phyloP scores from a whole-genome alignment of 2,113 vertebrate species.

The Cephalopholis sonnerati region DNA sequence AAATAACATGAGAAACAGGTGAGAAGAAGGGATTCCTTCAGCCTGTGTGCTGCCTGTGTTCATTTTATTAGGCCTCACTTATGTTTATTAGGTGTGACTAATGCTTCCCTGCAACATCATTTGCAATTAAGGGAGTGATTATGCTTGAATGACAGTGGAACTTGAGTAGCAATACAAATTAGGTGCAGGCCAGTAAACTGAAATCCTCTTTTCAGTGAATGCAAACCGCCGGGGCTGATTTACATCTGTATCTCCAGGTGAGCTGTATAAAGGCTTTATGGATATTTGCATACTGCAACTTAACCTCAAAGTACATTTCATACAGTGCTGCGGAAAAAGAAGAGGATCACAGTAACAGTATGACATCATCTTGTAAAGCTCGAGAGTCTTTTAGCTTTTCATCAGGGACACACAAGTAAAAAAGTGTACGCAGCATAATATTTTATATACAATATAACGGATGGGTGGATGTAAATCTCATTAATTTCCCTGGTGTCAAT shows the following conservation, averaged over 20 bases:
- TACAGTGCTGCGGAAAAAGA: background rate
- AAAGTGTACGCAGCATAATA: background rate
- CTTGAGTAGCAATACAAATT: background rate
- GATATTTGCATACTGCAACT: conserved; percentile 31
- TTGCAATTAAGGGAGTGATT: conserved; percentile 42
- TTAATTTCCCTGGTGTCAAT: background rate
- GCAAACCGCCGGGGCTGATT: conserved; percentile 17
- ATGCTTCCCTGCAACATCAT: conserved; percentile 27
- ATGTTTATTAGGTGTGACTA: conserved; percentile 18
- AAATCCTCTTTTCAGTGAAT: background rate
- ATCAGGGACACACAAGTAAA: background rate
- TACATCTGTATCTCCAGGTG: conserved; percentile 34
- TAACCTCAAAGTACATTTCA: background rate
- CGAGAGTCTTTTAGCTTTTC: background rate
- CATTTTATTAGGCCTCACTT: background rate
- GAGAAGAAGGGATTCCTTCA: too few relatives aligned
- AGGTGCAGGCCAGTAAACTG: background rate
- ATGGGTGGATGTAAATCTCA: background rate
- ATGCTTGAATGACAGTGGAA: background rate
- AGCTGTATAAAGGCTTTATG: background rate
- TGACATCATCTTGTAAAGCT: background rate
- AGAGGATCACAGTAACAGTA: background rate
- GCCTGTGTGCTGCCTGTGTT: background rate
- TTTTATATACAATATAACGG: background rate
- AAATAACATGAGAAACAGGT: background rate